phyloP scores from a whole-genome alignment of 2,888 invertebrate genomes.

The Lithophane semibrunnea region DNA sequence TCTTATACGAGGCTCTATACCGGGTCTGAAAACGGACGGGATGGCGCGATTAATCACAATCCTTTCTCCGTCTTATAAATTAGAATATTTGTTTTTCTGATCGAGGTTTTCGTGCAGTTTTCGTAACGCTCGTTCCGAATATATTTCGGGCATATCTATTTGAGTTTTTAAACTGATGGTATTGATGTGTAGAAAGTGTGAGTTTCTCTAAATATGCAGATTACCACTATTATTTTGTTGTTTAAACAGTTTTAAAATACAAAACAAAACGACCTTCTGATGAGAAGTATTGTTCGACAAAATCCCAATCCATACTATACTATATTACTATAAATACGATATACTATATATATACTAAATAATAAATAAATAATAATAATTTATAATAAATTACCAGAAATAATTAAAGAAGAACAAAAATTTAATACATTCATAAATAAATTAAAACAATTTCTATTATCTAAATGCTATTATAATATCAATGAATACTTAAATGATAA shows the following conservation, averaged over 20 bases:
- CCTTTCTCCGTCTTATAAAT: constrained; percentile 60
- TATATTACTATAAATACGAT: too few species aligned
- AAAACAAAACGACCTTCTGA: background rate
- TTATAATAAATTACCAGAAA: too few species aligned
- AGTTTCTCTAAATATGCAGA: background rate
- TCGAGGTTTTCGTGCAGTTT: constrained; percentile 22
- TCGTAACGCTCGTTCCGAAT: background rate
- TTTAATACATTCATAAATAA: too few species aligned
- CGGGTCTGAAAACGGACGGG: constrained; percentile 49
- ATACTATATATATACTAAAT: too few species aligned
- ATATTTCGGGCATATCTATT: background rate
- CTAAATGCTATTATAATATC: too few species aligned
- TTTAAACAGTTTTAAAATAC: too few species aligned
- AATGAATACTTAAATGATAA: too few species aligned
- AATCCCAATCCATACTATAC: background rate
- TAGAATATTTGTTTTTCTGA: constrained; percentile 61
- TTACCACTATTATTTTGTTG: too few species aligned
- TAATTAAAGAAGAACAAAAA: too few species aligned
- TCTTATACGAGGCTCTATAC: constrained; percentile 56
- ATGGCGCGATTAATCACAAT: constrained; percentile 61
- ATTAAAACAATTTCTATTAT: too few species aligned
- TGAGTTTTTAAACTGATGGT: background rate
- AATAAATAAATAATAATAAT: too few species aligned
- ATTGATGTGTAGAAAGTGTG: background rate
- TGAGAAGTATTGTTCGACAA: background rate